Evolutionary conservation across 2,113 vertebrate genomes (phyloP), one percentile per base, ranked within the genome.

Genomic region (Madoqua kirkii): DNA sequence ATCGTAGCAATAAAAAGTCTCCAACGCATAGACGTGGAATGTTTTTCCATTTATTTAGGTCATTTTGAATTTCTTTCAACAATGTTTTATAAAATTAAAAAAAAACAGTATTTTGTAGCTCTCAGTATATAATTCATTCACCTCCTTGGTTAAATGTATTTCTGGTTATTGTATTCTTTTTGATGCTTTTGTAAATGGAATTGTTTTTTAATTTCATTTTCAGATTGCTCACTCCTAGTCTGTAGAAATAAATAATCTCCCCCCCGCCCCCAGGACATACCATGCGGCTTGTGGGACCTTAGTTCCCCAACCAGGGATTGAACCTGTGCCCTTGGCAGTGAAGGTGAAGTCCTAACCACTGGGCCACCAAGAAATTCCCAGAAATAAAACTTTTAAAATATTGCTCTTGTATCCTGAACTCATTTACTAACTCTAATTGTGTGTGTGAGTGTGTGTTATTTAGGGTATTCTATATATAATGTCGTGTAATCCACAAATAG

Each of bases 181-280:
- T 36, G 45, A 33, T 36, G 45, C 21, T 67, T 27, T 19, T 25
- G 21, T 67, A 87, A 67, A 50, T 87, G 43, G 62, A 54, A 71
- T 74, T 89, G 9, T 45, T 55, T 88, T 74, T 55, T 25, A 33
- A 89, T 54, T 88, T 40, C 54, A 59, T 78, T 78, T 89, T 89
- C 67, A 16, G 36, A 16, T 59, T 89, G n/a, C 57, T 45, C 40
- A 89, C 43, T 57, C 52, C 29, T 57, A 78, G 36, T 78, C 12
- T 45, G 25, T 78, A 25, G 71, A 89, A 76, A 27, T 74, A 74
- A 67, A 36, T 36, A 71, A 36, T 71, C n/a, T 71, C 19, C 4
- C 33, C 33, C 64, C 64, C 0, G 0, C 15, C 15, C 16, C n/a
- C 0, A 0, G 67, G 67, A 74, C n/a, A 74, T 25, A 14, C 40